Base-by-base conservation (phyloP, 2,113 vertebrate genomes). In the Psammodynastes pulverulentus region DNA sequence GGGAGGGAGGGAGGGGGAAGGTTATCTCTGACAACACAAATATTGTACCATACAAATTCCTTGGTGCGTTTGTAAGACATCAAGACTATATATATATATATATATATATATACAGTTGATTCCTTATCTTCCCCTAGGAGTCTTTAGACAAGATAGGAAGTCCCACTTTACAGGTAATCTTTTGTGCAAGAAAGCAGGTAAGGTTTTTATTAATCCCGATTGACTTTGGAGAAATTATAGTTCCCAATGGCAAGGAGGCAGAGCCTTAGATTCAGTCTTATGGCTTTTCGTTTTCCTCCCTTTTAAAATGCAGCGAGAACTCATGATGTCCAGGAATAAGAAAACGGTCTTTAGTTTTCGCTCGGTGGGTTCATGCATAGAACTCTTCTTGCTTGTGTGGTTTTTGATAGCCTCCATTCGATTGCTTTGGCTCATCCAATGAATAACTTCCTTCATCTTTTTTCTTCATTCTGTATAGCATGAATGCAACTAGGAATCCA, bases 401-500 rank as follows among this genome's bases (percentile, higher is more conserved):
- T 95, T 97, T 98, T 95, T 98, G 97, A 95, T 98, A 98, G 84
- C 98, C 97, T 1, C 97, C 97, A 0, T 98, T 97, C 87, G 97
- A 97, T 87, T 97, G 96, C 43, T 97, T 98, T 1, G 97, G 97
- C 92, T 98, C 97, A 62, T 98, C 98, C 95, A 97, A 92, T 91
- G 97, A 97, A 94, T 98, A 98, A 97, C 97, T 98, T 92, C 97
- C 97, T 91, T 97, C 97, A 0, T 98, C 98, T 95, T 98, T 98
- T 94, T 97, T 98, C 95, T 98, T 98, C 98, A 98, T 98, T 93
- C 97, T 98, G 95, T 98, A 98, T 90, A 99, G 97, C 95, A 99
- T 97, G 92, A 98, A 95, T 5, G 95, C 98, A 84, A 97, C 97
- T 94, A 99, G 90, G 87, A 96, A 94, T 52, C 96, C 97, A 1